Conservation (phyloP, 2,113 vertebrate species). For the Baryphthengus martii region DNA sequence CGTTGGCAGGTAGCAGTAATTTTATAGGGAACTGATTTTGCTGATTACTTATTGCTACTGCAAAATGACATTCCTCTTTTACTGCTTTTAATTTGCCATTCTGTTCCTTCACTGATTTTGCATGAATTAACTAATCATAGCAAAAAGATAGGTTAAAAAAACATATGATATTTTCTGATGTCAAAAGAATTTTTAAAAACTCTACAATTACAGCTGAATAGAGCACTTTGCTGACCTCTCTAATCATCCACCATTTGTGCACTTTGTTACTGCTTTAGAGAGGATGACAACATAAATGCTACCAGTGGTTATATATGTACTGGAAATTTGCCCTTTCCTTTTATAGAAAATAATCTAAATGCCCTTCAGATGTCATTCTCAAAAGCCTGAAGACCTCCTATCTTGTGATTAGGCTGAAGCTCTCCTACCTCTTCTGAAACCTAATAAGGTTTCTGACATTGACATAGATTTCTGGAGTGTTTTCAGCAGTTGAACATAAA, state of each 20-base stretch:
- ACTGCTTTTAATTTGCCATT: conserved; percentile 33
- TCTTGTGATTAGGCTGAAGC: conserved; percentile 38
- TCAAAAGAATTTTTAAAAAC: conserved; percentile 53
- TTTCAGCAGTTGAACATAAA: conserved; percentile 41
- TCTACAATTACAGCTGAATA: conserved; percentile 58
- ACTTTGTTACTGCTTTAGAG: conserved; percentile 53
- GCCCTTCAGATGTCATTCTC: conserved; percentile 54
- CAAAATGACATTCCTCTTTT: background rate
- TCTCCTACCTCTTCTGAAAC: conserved; percentile 39
- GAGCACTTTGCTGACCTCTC: conserved; percentile 59
- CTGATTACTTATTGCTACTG: background rate
- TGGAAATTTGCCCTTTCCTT: conserved; percentile 63
- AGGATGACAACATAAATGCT: conserved; percentile 65
- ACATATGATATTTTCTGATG: conserved; percentile 42
- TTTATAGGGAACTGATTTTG: background rate
- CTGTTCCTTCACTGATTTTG: conserved; percentile 29
- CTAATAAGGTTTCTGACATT: conserved; percentile 40
- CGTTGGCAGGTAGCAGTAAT: background rate
- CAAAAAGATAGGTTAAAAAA: conserved; percentile 51
- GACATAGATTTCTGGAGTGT: conserved; percentile 8
- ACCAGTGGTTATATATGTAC: conserved; percentile 42
- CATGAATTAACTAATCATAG: conserved; percentile 60
- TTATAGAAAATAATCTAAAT: conserved; percentile 50
- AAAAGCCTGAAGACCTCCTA: conserved; percentile 31
- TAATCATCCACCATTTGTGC: conserved; percentile 63